A percentile compares a stretch with the other conserved stretches of the same genome.
Evolutionary conservation across 2,888 invertebrate genomes (phyloP).

Genomic region (Lasiommata megera): DNA sequence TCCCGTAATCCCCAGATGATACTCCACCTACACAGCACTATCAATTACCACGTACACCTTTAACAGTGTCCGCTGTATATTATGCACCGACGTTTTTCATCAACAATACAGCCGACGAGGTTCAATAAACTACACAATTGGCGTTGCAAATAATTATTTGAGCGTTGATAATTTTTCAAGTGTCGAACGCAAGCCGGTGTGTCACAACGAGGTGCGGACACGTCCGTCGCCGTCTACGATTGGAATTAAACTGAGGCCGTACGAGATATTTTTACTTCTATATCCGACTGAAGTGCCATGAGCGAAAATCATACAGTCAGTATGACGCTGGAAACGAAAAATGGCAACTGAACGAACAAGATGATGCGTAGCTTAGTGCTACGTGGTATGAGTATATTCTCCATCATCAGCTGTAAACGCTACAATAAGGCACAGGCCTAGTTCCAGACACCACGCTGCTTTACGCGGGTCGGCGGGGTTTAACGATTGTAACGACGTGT

Average conservation of each 20-base stretch:
- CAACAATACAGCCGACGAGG: conserved; percentile 3
- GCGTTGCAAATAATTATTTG: conserved; percentile 19
- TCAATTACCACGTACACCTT: conserved; percentile 8
- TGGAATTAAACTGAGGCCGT: conserved; percentile 12
- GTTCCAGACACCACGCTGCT: too few species aligned
- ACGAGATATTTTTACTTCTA: conserved; percentile 2
- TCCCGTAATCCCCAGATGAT: conserved; percentile 1
- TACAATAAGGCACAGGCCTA: too few species aligned
- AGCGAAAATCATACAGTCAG: neutral
- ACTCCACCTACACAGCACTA: neutral
- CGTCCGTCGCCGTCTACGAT: conserved; percentile 10
- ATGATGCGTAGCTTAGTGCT: too few species aligned
- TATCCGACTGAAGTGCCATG: neutral
- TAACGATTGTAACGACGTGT: too few species aligned
- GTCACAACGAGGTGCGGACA: neutral
- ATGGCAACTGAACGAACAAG: neutral
- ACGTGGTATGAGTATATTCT: too few species aligned
- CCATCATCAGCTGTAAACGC: too few species aligned
- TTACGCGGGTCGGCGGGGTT: too few species aligned
- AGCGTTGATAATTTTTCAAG: conserved; percentile 9
- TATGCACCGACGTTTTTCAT: neutral
- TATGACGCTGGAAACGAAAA: neutral
- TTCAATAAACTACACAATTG: conserved; percentile 17
- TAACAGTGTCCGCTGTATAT: neutral
- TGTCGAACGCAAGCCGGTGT: neutral